phyloP scores from a whole-genome alignment of 2,797 vertebrate genomes.

The Enteromius mattozi region DNA sequence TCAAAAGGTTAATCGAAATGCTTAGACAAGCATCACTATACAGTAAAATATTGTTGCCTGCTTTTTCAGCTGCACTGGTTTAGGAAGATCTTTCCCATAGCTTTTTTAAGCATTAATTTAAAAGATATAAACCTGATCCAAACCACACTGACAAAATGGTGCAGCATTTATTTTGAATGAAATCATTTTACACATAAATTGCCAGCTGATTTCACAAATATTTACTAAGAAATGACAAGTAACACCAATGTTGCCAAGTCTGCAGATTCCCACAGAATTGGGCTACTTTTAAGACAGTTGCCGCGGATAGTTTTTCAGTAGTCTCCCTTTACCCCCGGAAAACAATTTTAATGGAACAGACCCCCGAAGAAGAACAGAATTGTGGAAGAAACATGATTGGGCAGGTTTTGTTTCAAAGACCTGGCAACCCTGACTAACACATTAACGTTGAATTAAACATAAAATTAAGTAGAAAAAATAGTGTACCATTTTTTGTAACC shows the following conservation, averaged over 20 bases:
- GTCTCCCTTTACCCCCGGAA: background rate
- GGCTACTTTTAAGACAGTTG: background rate
- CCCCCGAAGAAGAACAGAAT: background rate
- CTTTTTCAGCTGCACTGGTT: background rate
- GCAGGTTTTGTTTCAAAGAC: background rate
- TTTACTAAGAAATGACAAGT: background rate
- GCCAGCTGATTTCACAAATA: background rate
- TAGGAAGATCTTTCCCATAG: background rate
- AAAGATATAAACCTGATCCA: background rate
- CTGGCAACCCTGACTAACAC: background rate
- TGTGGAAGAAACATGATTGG: background rate
- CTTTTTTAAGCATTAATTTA: background rate
- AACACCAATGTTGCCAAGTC: background rate
- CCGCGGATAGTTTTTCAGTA: background rate
- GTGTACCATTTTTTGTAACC: background rate
- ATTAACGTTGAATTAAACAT: background rate
- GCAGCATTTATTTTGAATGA: background rate
- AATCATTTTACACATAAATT: background rate
- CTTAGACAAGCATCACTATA: background rate
- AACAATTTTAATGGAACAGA: background rate
- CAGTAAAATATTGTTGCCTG: background rate
- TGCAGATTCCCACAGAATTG: background rate
- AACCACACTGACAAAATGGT: background rate
- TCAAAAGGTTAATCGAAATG: background rate
- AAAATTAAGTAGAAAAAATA: background rate